These are phyloP conservation scores for Parnassius smintheus DNA, from an alignment of 2,888 invertebrate species.

Conservation along the genomic window DNA sequence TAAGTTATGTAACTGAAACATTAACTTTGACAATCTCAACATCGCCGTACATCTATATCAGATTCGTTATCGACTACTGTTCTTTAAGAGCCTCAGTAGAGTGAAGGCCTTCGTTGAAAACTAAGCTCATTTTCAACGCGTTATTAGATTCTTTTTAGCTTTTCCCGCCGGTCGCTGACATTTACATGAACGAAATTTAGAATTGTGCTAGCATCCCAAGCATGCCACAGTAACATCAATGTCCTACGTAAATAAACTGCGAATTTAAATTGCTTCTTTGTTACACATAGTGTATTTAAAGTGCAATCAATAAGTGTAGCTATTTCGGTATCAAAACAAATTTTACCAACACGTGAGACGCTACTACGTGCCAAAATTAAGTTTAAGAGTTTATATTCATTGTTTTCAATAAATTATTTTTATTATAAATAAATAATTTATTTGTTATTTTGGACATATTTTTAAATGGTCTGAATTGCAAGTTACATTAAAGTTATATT, in stretches of 20 bases:
- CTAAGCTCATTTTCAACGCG: slow-evolving; percentile 48
- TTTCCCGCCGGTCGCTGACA: slow-evolving; percentile 58
- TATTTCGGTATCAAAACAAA: slow-evolving; percentile 5
- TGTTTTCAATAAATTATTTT: neutral
- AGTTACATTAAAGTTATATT: too few relatives aligned
- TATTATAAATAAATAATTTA: too few relatives aligned
- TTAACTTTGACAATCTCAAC: slow-evolving; percentile 2
- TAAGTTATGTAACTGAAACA: slow-evolving; percentile 7
- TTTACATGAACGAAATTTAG: slow-evolving; percentile 62
- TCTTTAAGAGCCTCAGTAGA: too few relatives aligned
- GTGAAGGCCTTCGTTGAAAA: neutral
- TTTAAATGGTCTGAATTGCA: too few relatives aligned
- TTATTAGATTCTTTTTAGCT: slow-evolving; percentile 47
- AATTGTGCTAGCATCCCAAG: slow-evolving; percentile 48
- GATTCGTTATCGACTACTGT: too few relatives aligned
- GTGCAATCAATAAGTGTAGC: slow-evolving; percentile 1
- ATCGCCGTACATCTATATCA: neutral
- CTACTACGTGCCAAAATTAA: neutral
- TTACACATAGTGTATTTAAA: slow-evolving; percentile 5
- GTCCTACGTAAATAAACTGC: slow-evolving; percentile 43
- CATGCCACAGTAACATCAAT: slow-evolving; percentile 57
- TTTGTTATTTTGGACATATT: too few relatives aligned
- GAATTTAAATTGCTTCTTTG: slow-evolving; percentile 9
- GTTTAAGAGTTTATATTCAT: neutral
- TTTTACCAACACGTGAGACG: neutral